Evolutionary conservation across 2,113 vertebrate species (phyloP), one percentile per base, ranked within the genome.

Genomic region (Percina caprodes): DNA sequence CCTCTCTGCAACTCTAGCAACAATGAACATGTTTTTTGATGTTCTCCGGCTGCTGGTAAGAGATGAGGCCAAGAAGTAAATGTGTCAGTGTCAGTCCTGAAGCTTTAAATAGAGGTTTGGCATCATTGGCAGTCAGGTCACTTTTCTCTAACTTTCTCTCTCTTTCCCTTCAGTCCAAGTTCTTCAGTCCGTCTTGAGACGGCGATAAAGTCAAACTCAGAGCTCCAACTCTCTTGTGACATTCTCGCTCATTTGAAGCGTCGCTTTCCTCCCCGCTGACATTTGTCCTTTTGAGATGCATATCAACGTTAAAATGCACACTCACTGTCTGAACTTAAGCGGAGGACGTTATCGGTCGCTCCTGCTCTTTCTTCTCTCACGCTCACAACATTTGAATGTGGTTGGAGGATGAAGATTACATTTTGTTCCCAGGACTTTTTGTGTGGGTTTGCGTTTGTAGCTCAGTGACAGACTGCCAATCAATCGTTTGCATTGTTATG

Each of bases 101-200:
- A 79, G 69, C 77, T 82, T 90, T 83, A 88, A 84, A 89, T 82
- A 78, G 73, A 83, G 68, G 62, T 89, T 84, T 79, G 68, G 68
- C 24, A 1, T 91, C 77, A 90, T 88, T 91, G 88, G 84, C 88
- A 90, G 88, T 90, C 85, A 21, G 74, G 82, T 90, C 91, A 88
- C 86, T 62, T 66, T 74, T 74, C 72, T 59, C 77, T 52, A 45
- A 39, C 77, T 72, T 24, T 24, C 66, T 68, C 71, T 63, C 48
- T 60, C 69, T 60, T 51, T 42, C 39, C 24, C 48, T 54, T 68
- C 74, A 42, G 35, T 86, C 85, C 61, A 72, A 79, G 42, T 84
- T 82, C 80, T 79, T 66, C 62, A 33, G 79, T 88, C 76, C 60
- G 55, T 86, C 86, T 91, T 85, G 84, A 91, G 82, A 90, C 19